Evolutionary conservation across 2,797 vertebrate species (phyloP), one percentile per base, ranked within the genome.

Genomic region (Coccyzus lansbergi): DNA sequence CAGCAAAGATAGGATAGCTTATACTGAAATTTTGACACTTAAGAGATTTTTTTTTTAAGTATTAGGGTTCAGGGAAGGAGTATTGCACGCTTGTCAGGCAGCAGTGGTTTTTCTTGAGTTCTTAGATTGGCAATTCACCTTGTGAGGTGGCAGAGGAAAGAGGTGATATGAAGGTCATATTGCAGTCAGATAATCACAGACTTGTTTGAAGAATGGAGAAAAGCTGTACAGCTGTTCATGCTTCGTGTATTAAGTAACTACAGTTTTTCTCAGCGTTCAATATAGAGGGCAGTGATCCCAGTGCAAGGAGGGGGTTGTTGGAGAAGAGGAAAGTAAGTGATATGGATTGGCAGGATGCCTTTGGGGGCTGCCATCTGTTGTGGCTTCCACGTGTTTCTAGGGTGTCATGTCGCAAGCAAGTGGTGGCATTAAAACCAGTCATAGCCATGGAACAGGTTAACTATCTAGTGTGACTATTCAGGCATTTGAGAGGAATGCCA

Each of bases 311-410:
- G 65, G n/a, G 59, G 82, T 88, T 76, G 90, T 2, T 14, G 28
- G 59, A 93, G 94, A 93, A 82, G 80, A 86, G 74, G 52, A 59
- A 48, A 49, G 76, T 68, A 51, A 52, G 69, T 21, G 69, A 77
- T 76, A 15, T 24, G 87, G 91, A 65, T 90, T 68, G 87, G 76
- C 76, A 78, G 90, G 93, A 72, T 93, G 94, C 93, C 80, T 91
- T 53, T 69, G 65, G 82, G 76, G 48, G 10, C 63, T 55, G 46
- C 84, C 90, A 86, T 85, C 86, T 95, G 86, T 84, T 53, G 38
- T 11, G 16, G 62, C 77, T 67, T 49, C 40, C 18, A 5, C 3
- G 0, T 82, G 9, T 34, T 85, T 28, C 6, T 52, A 12, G 91
- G 76, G 93, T 76, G 68, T 93, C 86, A 8, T 9, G 42, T n/a